Percentiles rank a stretch among this genome's conserved stretches.
phyloP scores from a whole-genome alignment of 2,888 invertebrate species.

The Gastrophysa polygoni region DNA sequence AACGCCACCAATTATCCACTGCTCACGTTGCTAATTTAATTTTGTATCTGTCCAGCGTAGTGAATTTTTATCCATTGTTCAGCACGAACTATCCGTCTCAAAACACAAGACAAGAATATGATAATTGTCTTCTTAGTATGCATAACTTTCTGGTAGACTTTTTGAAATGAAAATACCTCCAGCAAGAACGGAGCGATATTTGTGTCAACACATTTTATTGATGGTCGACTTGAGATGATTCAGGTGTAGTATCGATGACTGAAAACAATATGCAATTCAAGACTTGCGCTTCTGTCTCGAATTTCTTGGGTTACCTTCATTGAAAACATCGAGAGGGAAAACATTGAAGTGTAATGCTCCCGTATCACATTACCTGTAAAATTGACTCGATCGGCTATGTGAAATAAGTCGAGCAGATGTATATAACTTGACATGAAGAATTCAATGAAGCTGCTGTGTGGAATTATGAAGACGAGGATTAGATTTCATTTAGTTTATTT shows the following conservation, averaged over 20 bases:
- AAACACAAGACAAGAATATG: too few relatives aligned
- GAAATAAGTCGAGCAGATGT: neutral
- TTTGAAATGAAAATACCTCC: too few relatives aligned
- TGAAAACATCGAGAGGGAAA: constrained; percentile 3
- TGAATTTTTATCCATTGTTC: too few relatives aligned
- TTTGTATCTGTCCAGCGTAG: too few relatives aligned
- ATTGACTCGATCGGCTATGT: neutral
- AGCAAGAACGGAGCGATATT: neutral
- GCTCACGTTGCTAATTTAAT: neutral
- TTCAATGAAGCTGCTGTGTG: neutral
- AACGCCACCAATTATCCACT: neutral
- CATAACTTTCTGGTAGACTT: too few relatives aligned
- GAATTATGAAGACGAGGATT: neutral
- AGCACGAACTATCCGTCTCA: too few relatives aligned
- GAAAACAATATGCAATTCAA: constrained; percentile 4
- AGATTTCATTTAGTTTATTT: neutral
- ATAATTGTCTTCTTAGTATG: too few relatives aligned
- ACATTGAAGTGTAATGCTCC: constrained; percentile 3
- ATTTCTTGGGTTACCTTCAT: constrained; percentile 2
- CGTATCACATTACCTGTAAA: neutral
- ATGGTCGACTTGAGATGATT: neutral
- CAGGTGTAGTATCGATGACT: neutral
- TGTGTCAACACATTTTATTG: neutral
- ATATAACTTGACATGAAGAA: neutral
- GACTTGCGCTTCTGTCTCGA: neutral